A percentile compares a stretch with the other conserved stretches of the same genome.
Evolutionary conservation across 2,888 invertebrate species (phyloP).

Genomic region (Drosophila paracracens): DNA sequence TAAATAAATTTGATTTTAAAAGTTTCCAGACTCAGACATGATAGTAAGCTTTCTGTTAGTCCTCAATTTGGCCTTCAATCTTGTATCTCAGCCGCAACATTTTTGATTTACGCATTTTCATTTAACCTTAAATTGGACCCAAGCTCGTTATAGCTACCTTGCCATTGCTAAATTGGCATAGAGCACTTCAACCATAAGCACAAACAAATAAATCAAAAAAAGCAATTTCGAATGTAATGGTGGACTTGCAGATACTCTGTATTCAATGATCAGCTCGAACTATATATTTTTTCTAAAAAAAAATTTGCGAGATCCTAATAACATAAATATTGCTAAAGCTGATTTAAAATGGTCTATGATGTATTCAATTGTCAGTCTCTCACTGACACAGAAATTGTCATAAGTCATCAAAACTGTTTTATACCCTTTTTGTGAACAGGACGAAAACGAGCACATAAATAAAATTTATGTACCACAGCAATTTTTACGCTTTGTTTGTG

Average conservation of each 20-base stretch:
- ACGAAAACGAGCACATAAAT: conserved; percentile 42
- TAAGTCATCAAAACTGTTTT: background rate
- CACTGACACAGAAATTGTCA: background rate
- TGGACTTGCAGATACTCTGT: conserved; percentile 26
- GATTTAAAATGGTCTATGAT: no score
- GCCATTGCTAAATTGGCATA: conserved; percentile 70
- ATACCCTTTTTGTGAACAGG: conserved; percentile 4
- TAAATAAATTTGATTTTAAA: conserved; percentile 5
- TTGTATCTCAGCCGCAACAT: conserved; percentile 21
- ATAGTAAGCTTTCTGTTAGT: background rate
- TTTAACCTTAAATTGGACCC: conserved; percentile 29
- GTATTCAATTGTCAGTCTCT: background rate
- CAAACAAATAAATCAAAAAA: conserved; percentile 73
- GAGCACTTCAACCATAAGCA: conserved; percentile 42
- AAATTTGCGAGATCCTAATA: background rate
- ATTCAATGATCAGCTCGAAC: background rate
- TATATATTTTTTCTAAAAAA: background rate
- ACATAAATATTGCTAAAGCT: background rate
- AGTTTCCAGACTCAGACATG: background rate
- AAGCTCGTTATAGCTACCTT: conserved; percentile 37
- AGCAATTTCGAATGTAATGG: background rate
- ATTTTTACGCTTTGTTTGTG: conserved; percentile 40
- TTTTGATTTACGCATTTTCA: conserved; percentile 65
- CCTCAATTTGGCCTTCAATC: background rate
- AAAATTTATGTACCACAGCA: conserved; percentile 44